Conservation (phyloP, 2,888 invertebrate species). For the Melanostoma scalare region DNA sequence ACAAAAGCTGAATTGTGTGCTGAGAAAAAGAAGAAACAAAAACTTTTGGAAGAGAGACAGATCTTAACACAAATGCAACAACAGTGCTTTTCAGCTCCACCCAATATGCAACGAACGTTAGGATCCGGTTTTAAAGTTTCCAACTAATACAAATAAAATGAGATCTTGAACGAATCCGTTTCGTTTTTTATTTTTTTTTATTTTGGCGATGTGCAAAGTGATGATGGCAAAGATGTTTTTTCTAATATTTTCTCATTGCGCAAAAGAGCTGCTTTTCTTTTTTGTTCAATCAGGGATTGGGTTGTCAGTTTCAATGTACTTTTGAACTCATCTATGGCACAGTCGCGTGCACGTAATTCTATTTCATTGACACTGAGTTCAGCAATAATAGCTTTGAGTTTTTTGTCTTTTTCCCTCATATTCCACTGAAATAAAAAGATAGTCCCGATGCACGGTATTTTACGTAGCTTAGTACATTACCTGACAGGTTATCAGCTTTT, state of each 20-base stretch:
- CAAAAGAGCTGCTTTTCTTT: constrained; percentile 17
- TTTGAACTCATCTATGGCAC: constrained; percentile 77
- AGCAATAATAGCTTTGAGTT: constrained; percentile 78
- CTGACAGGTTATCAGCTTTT: constrained; percentile 76
- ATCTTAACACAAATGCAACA: constrained; percentile 80
- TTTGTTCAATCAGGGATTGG: constrained; percentile 59
- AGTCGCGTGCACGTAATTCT: constrained; percentile 78
- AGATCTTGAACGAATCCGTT: neutral
- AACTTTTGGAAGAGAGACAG: constrained; percentile 79
- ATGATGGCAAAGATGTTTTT: constrained; percentile 1
- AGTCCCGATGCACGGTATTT: no score
- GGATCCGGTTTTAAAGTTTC: constrained; percentile 79
- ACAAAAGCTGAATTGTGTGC: constrained; percentile 78
- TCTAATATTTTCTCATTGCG: neutral
- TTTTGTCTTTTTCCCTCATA: constrained; percentile 76
- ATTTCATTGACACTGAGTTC: constrained; percentile 80
- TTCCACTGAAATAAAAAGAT: constrained; percentile 74
- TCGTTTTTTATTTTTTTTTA: constrained; percentile 2
- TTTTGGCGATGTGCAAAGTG: neutral
- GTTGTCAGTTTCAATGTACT: constrained; percentile 73
- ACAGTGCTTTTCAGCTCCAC: constrained; percentile 80
- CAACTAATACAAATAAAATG: constrained; percentile 27
- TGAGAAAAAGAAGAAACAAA: constrained; percentile 80
- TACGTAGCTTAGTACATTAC: constrained; percentile 59
- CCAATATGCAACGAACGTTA: constrained; percentile 77